Conservation (phyloP, 2,888 invertebrate species). For the Tipula unca region DNA sequence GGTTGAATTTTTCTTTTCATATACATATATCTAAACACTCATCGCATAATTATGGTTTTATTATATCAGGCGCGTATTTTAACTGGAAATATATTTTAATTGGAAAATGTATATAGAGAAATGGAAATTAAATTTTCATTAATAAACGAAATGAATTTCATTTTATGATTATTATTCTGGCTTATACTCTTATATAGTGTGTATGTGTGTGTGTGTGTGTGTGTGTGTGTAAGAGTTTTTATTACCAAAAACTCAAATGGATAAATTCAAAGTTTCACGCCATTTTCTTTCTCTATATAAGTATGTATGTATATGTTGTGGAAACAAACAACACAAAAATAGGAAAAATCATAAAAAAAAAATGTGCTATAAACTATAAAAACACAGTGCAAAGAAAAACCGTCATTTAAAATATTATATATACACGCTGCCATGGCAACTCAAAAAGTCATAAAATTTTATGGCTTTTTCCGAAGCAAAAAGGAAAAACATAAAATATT, state of each 20-base stretch:
- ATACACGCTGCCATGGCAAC: neutral
- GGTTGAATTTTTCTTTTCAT: neutral
- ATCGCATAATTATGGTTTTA: neutral
- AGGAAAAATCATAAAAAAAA: neutral
- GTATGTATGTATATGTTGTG: neutral
- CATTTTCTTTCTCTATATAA: neutral
- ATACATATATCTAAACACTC: neutral
- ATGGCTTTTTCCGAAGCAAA: constrained; percentile 15
- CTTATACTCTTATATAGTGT: neutral
- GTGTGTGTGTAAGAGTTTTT: neutral
- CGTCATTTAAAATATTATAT: neutral
- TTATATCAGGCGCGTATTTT: neutral
- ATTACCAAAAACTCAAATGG: neutral
- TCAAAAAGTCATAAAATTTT: constrained; percentile 17
- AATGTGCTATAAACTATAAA: neutral
- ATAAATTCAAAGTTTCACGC: constrained; percentile 10
- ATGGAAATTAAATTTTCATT: neutral
- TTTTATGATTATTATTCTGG: neutral
- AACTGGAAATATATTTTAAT: neutral
- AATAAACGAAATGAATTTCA: neutral
- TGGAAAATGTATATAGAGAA: neutral
- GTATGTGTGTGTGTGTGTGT: neutral
- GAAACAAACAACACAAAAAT: neutral
- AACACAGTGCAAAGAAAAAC: neutral
- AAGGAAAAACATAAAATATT: constrained; percentile 15